phyloP scores from a whole-genome alignment of 2,888 invertebrate species.

The Buathra laborator region DNA sequence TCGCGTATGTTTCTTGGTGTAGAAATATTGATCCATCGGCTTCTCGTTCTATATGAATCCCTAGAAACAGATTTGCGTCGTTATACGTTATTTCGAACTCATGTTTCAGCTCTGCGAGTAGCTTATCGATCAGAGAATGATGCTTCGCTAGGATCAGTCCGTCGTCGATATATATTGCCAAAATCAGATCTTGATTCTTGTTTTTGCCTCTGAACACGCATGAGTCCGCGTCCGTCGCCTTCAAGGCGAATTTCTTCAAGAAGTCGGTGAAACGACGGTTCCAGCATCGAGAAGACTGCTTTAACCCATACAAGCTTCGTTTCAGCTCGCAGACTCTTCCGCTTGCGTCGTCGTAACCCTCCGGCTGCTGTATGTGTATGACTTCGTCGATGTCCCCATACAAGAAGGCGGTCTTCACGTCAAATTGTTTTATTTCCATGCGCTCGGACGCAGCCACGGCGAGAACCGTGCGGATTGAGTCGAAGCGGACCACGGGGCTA shows the following conservation, averaged over 20 bases:
- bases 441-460: constrained; percentile 60
- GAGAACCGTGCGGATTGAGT: constrained; percentile 64
- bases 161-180: constrained; percentile 68
- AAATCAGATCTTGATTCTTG: constrained; percentile 35
- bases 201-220: constrained; percentile 69
- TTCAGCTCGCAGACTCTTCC: constrained; percentile 71
- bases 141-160: constrained; percentile 63
- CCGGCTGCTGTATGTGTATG: constrained; percentile 69
- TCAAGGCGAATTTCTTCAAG: constrained; percentile 66
- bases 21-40: constrained; percentile 53
- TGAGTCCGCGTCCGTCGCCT: constrained; percentile 70
- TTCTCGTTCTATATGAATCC: constrained; percentile 65
- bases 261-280: constrained; percentile 70
- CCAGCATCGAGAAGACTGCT: constrained; percentile 77
- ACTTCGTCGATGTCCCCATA: constrained; percentile 68
- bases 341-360: constrained; percentile 23
- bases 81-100: constrained; percentile 52
- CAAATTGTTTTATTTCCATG: constrained; percentile 63
- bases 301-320: constrained; percentile 76
- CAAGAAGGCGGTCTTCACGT: constrained; percentile 71
- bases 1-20: constrained; percentile 65
- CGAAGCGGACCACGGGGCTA: constrained; percentile 63
- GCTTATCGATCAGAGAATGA: constrained; percentile 32
- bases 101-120: constrained; percentile 28
- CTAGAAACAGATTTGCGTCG: constrained; percentile 60